Evolutionary conservation across 2,888 invertebrate species (phyloP).

Genomic region (Biston stratarius): DNA sequence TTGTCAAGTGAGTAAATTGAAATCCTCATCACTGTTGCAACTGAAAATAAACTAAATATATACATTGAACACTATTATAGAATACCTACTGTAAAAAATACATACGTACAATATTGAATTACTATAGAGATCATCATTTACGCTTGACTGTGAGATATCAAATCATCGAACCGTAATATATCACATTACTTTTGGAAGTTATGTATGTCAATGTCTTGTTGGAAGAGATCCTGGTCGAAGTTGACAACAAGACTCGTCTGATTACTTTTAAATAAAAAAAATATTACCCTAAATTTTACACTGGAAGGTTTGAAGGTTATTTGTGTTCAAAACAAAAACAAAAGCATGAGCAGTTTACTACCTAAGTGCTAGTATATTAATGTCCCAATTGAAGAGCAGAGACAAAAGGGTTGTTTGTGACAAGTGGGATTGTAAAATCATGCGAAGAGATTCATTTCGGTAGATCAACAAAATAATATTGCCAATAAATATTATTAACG

Average conservation of each 20-base stretch:
- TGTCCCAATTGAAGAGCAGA: conserved; percentile 20
- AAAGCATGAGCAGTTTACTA: conserved; percentile 32
- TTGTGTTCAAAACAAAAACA: too few relatives aligned
- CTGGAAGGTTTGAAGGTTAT: too few relatives aligned
- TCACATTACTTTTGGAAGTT: conserved; percentile 1
- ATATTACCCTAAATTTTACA: too few relatives aligned
- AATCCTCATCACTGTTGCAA: too few relatives aligned
- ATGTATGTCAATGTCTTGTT: background rate
- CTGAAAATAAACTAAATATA: too few relatives aligned
- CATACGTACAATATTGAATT: conserved; percentile 24
- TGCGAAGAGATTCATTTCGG: conserved; percentile 29
- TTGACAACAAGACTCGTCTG: too few relatives aligned
- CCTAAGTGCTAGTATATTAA: conserved; percentile 36
- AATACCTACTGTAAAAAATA: conserved; percentile 7
- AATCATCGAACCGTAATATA: conserved; percentile 4
- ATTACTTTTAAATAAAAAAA: too few relatives aligned
- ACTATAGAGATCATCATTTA: conserved; percentile 11
- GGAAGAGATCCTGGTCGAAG: too few relatives aligned
- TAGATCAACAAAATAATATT: conserved; percentile 27
- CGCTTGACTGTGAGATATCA: conserved; percentile 17
- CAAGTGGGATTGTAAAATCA: conserved; percentile 34
- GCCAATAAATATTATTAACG: conserved; percentile 11
- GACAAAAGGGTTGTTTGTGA: conserved; percentile 34
- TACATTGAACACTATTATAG: background rate
- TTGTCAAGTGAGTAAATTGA: too few relatives aligned